A percentile compares a stretch with the other conserved stretches of the same genome.
Conservation (phyloP, 2,797 vertebrate species). For the Enteromius unitaeniatus region DNA sequence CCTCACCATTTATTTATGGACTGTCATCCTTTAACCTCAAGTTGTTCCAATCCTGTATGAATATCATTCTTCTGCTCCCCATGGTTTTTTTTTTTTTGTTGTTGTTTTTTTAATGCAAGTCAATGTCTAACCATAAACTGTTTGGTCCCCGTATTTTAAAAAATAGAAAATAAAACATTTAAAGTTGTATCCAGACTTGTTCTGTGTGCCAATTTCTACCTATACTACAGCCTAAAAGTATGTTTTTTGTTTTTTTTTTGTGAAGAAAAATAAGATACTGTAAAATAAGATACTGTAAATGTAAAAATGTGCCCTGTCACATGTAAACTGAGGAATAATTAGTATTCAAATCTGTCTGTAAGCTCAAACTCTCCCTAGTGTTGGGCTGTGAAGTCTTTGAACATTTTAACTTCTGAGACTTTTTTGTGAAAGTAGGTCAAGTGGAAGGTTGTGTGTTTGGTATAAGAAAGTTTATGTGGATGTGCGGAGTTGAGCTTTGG, state of each 20-base stretch:
- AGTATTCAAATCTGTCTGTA: background rate
- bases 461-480: background rate
- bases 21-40: too few species aligned
- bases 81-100: too few species aligned
- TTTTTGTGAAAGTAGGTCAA: slow-evolving; percentile 50
- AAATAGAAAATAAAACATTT: background rate
- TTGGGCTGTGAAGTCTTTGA: slow-evolving; percentile 23
- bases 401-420: slow-evolving; percentile 32
- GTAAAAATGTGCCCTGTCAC: background rate
- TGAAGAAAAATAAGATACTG: background rate
- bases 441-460: slow-evolving; percentile 16
- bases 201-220: background rate
- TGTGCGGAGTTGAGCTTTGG: background rate
- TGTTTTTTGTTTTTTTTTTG: background rate
- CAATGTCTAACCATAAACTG: background rate
- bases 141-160: background rate
- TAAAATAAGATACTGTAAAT: background rate
- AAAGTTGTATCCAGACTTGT: background rate
- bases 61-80: background rate
- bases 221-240: background rate
- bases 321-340: background rate
- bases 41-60: background rate
- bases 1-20: background rate
- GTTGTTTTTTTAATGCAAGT: background rate
- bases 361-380: background rate